These are phyloP conservation scores for Campoletis sonorensis DNA, from an alignment of 1,140 invertebrate species.

Conservation along the genomic window DNA sequence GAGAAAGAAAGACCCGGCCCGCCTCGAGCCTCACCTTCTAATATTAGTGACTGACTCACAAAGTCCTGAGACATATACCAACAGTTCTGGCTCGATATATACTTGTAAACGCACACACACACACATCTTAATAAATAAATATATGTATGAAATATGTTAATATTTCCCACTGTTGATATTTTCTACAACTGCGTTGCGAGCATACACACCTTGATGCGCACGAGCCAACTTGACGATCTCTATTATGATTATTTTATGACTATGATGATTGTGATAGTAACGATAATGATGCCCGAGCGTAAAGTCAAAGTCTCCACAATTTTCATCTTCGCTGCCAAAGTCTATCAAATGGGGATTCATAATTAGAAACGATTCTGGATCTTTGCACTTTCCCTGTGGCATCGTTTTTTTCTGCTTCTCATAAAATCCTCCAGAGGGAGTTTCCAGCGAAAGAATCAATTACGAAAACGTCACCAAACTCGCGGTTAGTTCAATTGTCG, in stretches of 20 bases:
- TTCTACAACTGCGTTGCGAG: constrained; percentile 3
- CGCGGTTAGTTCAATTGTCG: too few species aligned
- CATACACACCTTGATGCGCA: background rate
- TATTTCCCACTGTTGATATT: background rate
- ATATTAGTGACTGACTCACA: constrained; percentile 64
- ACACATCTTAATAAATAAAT: background rate
- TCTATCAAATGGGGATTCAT: too few species aligned
- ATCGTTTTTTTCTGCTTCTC: too few species aligned
- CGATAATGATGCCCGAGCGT: background rate
- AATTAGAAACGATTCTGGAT: too few species aligned
- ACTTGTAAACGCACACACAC: background rate
- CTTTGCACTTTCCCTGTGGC: too few species aligned
- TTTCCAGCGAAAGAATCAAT: too few species aligned
- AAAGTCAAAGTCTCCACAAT: too few species aligned
- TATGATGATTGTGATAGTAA: constrained; percentile 8
- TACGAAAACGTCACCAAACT: too few species aligned
- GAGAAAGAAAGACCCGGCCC: constrained; percentile 47
- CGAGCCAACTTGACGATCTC: constrained; percentile 13
- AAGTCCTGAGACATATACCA: constrained; percentile 47
- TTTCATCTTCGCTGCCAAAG: too few species aligned
- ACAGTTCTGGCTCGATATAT: constrained; percentile 20
- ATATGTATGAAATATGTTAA: background rate
- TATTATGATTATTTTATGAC: constrained; percentile 4
- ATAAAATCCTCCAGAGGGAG: too few species aligned
- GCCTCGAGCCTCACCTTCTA: constrained; percentile 56